These are phyloP conservation scores for Leptodactylus fallax DNA, from an alignment of 2,797 vertebrate species.

Conservation along the genomic window DNA sequence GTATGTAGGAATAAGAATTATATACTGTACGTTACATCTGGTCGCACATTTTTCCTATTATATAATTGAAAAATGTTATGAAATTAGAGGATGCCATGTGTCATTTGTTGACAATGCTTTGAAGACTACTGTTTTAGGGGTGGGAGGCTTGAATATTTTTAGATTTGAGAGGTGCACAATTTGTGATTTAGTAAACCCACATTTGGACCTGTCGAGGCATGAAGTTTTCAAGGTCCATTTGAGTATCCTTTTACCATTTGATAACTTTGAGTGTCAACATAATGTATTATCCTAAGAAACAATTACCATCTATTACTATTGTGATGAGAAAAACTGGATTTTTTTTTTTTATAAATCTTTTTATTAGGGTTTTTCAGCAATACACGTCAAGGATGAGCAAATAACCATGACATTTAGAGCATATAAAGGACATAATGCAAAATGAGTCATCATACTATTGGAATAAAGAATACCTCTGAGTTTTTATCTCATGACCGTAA, in stretches of 20 bases:
- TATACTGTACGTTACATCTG: not conserved
- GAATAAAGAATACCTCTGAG: no score
- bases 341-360: not conserved
- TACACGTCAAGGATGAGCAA: no score
- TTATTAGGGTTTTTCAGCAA: no score
- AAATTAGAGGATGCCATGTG: not conserved
- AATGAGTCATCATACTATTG: no score
- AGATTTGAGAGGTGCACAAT: not conserved
- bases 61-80: not conserved
- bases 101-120: not conserved
- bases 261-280: not conserved
- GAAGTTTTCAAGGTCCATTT: conserved; percentile 1
- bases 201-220: conserved; percentile 13
- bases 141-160: conserved; percentile 7
- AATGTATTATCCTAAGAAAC: not conserved
- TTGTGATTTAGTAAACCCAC: conserved; percentile 18
- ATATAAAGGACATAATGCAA: no score
- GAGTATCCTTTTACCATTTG: not conserved
- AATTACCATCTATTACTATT: not conserved
- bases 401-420: no score
- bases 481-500: no score
- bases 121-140: not conserved
- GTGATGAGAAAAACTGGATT: not conserved
- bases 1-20: not conserved
- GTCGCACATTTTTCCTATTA: not conserved